Percentiles rank a stretch among this genome's conserved stretches.
Conservation (phyloP, 1,140 invertebrate species). For the Riptortus pedestris region DNA sequence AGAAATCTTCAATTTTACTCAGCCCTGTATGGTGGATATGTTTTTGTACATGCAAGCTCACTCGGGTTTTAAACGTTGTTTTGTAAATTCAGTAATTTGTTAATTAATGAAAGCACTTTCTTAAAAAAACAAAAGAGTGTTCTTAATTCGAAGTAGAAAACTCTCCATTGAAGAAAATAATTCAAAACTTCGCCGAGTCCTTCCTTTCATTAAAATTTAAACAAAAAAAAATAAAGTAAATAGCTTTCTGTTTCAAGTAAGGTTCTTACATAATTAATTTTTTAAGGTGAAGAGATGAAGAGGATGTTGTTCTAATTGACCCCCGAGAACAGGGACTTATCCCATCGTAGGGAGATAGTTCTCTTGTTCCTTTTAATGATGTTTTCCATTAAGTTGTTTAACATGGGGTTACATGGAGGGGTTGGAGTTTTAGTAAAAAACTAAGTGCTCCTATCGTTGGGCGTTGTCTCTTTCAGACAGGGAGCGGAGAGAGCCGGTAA, state of each 20-base stretch:
- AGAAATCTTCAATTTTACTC: too few relatives aligned
- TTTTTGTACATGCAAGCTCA: too few relatives aligned
- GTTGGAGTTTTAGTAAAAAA: background rate
- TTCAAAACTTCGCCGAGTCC: background rate
- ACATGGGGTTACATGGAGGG: background rate
- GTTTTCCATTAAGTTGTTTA: conserved; percentile 1
- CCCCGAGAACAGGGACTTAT: background rate
- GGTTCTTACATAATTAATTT: conserved; percentile 7
- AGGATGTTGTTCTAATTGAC: conserved; percentile 4
- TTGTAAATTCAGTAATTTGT: too few relatives aligned
- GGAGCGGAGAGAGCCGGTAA: background rate
- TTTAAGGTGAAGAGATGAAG: background rate
- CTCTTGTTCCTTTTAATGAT: background rate
- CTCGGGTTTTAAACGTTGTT: too few relatives aligned
- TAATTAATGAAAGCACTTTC: too few relatives aligned
- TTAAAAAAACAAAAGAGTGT: too few relatives aligned
- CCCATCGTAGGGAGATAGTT: background rate
- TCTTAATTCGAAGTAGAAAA: too few relatives aligned
- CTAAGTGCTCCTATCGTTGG: background rate
- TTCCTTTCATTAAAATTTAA: conserved; percentile 3
- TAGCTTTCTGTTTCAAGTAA: conserved; percentile 1
- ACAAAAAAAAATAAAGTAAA: background rate
- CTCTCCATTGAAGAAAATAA: too few relatives aligned
- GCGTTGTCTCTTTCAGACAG: background rate
- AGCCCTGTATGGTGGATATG: too few relatives aligned